Base-by-base conservation (phyloP, 1,140 invertebrate species). In the Nomia melanderi region DNA sequence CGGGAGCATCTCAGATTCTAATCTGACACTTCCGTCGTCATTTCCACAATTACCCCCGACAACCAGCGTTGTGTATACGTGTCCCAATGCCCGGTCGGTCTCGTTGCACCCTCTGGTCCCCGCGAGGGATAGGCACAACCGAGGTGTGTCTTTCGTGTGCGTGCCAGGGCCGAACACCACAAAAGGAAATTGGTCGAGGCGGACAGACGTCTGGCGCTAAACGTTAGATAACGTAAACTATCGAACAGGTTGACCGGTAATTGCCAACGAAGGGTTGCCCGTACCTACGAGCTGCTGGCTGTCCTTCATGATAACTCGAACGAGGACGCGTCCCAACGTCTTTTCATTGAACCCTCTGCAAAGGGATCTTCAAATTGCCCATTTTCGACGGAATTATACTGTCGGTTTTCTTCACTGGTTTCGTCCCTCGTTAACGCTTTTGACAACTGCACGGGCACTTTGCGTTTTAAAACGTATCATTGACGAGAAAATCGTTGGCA, bases 1-100 rank as follows among this genome's bases (percentile, higher is more conserved):
- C 79, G 80, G 82, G 86, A 89, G 83, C 86, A 88, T 89, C 88
- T 91, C 90, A 90, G 90, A 91, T 91, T 89, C 86, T 85, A 89
- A 91, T 91, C 90, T 88, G 86, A 90, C 89, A 89, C 87, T 89
- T 89, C 88, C 83, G 81, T 82, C 84, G 84, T 86, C 77, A 73
- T 84, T 81, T 81, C 78, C 86, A 86, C 88, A 89, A 89, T 89
- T 89, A 88, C 86, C 81, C 73, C 60, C 53, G 62, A 60, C 64
- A 59, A 78, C 77, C 65, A n/a, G n/a, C n/a, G n/a, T n/a, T n/a
- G n/a, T n/a, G 79, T 71, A 73, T 78, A 63, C 77, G 71, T 65
- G 73, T 83, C 84, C 84, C 86, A 85, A 86, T 84, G 41, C 14
- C 39, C 17, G 39, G 41, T 20, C 41, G 36, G 36, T 39, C 41